phyloP scores from a whole-genome alignment of 2,797 vertebrate species.

The Pseudochaenichthys georgianus region DNA sequence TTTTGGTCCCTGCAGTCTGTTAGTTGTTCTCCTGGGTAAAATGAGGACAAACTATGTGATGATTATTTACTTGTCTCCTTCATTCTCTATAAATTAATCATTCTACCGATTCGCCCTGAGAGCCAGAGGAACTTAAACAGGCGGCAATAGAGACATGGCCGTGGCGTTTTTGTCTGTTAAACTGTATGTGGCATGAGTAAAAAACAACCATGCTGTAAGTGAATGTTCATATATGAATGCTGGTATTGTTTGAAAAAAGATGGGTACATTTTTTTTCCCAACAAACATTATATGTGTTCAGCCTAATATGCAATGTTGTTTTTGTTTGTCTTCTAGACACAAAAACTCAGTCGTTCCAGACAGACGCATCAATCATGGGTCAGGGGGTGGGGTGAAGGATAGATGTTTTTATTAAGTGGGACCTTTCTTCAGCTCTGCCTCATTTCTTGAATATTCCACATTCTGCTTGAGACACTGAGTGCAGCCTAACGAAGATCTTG shows the following conservation, averaged over 20 bases:
- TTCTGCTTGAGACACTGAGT: constrained; percentile 66
- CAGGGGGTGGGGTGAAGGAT: constrained; percentile 64
- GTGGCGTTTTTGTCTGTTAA: no score
- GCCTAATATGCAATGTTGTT: not conserved
- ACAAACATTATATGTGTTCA: not conserved
- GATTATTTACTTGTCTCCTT: constrained; percentile 64
- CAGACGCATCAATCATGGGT: constrained; percentile 50
- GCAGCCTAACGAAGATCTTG: constrained; percentile 63
- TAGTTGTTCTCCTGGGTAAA: constrained; percentile 70
- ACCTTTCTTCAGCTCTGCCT: constrained; percentile 61
- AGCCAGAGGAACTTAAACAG: constrained; percentile 49
- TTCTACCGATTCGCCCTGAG: constrained; percentile 49
- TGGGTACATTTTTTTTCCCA: not conserved
- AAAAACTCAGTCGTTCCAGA: constrained; percentile 43
- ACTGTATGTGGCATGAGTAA: constrained; percentile 49
- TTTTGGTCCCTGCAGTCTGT: constrained; percentile 61
- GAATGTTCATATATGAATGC: constrained; percentile 17
- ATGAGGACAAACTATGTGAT: constrained; percentile 72
- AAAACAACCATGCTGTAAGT: constrained; percentile 44
- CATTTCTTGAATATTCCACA: constrained; percentile 74
- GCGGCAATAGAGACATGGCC: constrained; percentile 17
- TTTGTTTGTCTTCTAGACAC: constrained; percentile 25
- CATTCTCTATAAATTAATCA: constrained; percentile 68
- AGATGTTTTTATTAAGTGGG: constrained; percentile 66
- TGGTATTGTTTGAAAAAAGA: constrained; percentile 6